phyloP scores from a whole-genome alignment of 2,797 vertebrate genomes.

The Carcharodon carcharias region DNA sequence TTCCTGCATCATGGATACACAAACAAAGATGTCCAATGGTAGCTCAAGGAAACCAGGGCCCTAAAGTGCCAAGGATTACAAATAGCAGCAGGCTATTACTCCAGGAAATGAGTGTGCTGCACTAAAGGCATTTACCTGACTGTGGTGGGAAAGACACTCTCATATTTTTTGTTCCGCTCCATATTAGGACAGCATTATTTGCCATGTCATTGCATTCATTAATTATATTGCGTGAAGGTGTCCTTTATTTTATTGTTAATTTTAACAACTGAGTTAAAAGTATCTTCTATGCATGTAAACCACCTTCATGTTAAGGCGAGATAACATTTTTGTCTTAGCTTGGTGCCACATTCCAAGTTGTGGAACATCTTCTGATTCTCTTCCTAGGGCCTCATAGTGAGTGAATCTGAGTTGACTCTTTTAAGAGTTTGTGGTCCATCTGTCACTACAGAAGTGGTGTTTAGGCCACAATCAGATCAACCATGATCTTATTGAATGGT shows the following conservation, averaged over 20 bases:
- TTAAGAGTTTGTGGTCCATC: background rate
- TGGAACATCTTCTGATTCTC: background rate
- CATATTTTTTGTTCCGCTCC: background rate
- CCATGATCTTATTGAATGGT: too few relatives aligned
- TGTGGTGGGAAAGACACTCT: background rate
- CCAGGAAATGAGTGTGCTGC: background rate
- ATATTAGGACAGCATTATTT: background rate
- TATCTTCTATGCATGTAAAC: background rate
- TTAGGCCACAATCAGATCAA: too few relatives aligned
- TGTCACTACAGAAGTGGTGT: too few relatives aligned
- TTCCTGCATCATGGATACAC: background rate
- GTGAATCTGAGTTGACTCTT: background rate
- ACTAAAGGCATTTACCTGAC: background rate
- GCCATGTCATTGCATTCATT: background rate
- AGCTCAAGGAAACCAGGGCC: background rate
- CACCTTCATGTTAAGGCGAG: background rate
- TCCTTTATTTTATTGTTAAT: background rate
- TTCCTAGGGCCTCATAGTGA: background rate
- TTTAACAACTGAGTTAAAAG: background rate
- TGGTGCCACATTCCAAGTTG: too few relatives aligned
- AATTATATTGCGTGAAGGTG: background rate
- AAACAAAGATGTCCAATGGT: background rate
- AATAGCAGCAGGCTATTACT: background rate
- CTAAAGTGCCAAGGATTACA: background rate
- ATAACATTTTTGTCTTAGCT: too few relatives aligned